Conservation (phyloP, 1,140 invertebrate genomes). For the Himalopsyche phryganea region DNA sequence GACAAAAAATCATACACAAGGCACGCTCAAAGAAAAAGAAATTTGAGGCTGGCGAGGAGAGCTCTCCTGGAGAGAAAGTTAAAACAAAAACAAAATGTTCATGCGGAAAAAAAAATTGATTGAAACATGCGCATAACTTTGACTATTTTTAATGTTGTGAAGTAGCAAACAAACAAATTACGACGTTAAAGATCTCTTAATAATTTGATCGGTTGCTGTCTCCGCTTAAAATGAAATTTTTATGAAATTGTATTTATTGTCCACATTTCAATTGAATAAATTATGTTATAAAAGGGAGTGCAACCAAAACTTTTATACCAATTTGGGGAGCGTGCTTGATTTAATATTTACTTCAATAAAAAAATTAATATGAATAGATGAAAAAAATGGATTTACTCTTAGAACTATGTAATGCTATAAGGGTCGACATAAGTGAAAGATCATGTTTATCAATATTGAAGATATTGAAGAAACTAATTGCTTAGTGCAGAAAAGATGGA, state of each 20-base stretch:
- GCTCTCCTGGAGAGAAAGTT: not conserved
- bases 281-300: conserved; percentile 32
- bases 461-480: too few relatives aligned
- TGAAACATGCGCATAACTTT: too few relatives aligned
- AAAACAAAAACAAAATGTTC: not conserved
- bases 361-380: not conserved
- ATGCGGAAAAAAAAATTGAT: not conserved
- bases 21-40: conserved; percentile 1
- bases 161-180: too few relatives aligned
- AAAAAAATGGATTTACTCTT: not conserved
- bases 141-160: too few relatives aligned
- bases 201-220: conserved; percentile 21
- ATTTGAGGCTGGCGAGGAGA: too few relatives aligned
- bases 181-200: too few relatives aligned
- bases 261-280: conserved; percentile 53
- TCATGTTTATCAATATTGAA: too few relatives aligned
- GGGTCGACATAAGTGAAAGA: too few relatives aligned
- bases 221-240: conserved; percentile 35
- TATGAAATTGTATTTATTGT: not conserved
- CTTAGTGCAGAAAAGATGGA: too few relatives aligned
- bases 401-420: not conserved
- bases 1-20: conserved; percentile 12
- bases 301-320: not conserved
- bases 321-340: conserved; percentile 1
- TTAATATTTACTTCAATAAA: not conserved